A percentile compares a stretch with the other conserved stretches of the same genome.
These are phyloP conservation scores for Ylistrum balloti DNA, from an alignment of 1,140 invertebrate species.

Conservation along the genomic window DNA sequence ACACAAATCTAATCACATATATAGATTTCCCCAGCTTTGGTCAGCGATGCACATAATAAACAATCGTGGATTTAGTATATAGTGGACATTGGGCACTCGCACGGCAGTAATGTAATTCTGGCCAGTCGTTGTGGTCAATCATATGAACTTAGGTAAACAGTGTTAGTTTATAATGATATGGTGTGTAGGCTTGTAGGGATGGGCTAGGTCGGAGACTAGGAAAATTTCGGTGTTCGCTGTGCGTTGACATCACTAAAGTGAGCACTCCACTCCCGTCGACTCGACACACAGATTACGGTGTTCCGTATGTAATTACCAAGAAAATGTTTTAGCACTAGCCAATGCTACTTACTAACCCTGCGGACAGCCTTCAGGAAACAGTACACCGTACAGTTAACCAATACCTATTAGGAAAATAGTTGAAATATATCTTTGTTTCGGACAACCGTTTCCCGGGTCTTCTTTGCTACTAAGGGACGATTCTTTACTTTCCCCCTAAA, in stretches of 20 bases:
- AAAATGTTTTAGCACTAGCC: too few relatives aligned
- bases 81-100: neutral
- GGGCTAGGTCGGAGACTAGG: neutral
- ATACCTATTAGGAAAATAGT: too few relatives aligned
- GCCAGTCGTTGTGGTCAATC: neutral
- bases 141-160: neutral
- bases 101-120: slow-evolving; percentile 33
- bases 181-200: neutral
- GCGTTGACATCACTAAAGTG: neutral
- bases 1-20: slow-evolving; percentile 20
- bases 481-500: too few relatives aligned
- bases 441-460: too few relatives aligned
- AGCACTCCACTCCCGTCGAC: too few relatives aligned
- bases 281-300: too few relatives aligned
- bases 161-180: neutral
- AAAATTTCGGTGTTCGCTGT: neutral
- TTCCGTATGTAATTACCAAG: too few relatives aligned
- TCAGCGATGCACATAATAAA: slow-evolving; percentile 4
- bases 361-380: too few relatives aligned
- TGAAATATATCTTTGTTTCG: too few relatives aligned
- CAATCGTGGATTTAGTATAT: neutral
- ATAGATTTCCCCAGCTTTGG: neutral
- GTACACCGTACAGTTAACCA: too few relatives aligned
- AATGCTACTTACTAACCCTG: too few relatives aligned
- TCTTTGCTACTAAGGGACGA: too few relatives aligned